Evolutionary conservation across 2,113 vertebrate species (phyloP).

Genomic region (Amphiprion percula): DNA sequence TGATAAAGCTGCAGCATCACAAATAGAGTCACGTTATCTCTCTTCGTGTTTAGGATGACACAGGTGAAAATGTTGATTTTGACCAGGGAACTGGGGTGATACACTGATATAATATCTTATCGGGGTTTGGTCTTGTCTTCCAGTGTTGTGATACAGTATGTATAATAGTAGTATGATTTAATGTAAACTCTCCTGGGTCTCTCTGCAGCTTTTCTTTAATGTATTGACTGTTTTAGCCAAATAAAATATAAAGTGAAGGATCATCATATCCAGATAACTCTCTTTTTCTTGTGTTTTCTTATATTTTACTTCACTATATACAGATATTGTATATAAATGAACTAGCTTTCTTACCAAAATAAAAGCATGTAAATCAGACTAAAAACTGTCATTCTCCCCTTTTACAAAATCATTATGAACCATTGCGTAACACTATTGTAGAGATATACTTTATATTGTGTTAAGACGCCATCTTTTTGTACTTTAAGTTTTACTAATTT

Average conservation of each 20-base stretch:
- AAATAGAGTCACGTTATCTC: constrained; percentile 24
- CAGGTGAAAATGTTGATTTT: constrained; percentile 7
- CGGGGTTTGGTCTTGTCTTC: constrained; percentile 6
- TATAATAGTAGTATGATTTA: neutral
- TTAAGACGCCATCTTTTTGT: too few species aligned
- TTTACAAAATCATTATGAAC: too few species aligned
- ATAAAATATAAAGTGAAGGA: neutral
- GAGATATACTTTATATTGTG: too few species aligned
- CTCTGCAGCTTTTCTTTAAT: neutral
- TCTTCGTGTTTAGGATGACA: constrained; percentile 17
- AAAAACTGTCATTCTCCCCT: too few species aligned
- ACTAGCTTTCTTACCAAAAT: neutral
- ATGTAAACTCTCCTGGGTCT: neutral
- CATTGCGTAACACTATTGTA: too few species aligned
- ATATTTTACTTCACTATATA: neutral
- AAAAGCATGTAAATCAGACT: neutral
- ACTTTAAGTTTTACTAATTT: too few species aligned
- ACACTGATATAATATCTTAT: neutral
- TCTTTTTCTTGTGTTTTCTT: neutral
- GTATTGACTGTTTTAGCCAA: neutral
- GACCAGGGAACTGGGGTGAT: constrained; percentile 9
- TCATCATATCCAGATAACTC: neutral
- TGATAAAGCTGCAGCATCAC: constrained; percentile 20
- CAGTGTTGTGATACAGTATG: neutral
- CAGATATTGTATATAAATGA: neutral